Percentiles rank a stretch among this genome's conserved stretches.
These are phyloP conservation scores for Ptiloglossa arizonensis DNA, from an alignment of 1,140 invertebrate genomes.

Conservation along the genomic window DNA sequence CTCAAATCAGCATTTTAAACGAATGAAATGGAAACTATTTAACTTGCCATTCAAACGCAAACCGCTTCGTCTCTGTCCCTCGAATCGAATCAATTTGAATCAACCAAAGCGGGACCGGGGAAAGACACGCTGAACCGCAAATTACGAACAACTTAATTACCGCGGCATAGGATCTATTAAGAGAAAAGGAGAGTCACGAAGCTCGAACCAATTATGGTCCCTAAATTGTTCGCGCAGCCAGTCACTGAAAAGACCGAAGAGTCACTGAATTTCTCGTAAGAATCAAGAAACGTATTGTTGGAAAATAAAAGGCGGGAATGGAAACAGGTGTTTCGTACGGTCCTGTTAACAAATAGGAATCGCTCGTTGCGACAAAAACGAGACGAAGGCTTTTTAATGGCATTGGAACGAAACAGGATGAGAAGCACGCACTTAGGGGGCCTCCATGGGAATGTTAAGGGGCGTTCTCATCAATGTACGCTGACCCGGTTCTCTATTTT, in stretches of 20 bases:
- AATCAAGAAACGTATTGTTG: neutral
- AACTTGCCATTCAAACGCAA: too few relatives aligned
- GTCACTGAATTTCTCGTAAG: neutral
- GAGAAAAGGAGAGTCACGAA: neutral
- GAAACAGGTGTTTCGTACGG: conserved; percentile 17
- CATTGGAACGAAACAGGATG: conserved; percentile 24
- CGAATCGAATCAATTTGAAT: too few relatives aligned
- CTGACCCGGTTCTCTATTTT: conserved; percentile 64
- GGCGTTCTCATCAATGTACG: conserved; percentile 37
- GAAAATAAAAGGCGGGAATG: neutral
- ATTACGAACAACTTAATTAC: neutral
- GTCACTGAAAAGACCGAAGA: neutral
- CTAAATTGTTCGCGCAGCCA: neutral
- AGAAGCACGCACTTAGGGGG: conserved; percentile 10
- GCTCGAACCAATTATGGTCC: neutral
- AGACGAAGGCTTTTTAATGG: conserved; percentile 11
- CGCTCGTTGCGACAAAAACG: neutral
- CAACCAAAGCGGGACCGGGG: too few relatives aligned
- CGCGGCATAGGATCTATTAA: neutral
- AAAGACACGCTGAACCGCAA: neutral
- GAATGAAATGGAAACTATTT: too few relatives aligned
- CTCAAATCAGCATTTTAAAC: too few relatives aligned
- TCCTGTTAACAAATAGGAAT: conserved; percentile 14
- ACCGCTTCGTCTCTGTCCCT: too few relatives aligned
- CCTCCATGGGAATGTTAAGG: conserved; percentile 32